Conservation (phyloP, 2,113 vertebrate genomes). For the Octodon degus region DNA sequence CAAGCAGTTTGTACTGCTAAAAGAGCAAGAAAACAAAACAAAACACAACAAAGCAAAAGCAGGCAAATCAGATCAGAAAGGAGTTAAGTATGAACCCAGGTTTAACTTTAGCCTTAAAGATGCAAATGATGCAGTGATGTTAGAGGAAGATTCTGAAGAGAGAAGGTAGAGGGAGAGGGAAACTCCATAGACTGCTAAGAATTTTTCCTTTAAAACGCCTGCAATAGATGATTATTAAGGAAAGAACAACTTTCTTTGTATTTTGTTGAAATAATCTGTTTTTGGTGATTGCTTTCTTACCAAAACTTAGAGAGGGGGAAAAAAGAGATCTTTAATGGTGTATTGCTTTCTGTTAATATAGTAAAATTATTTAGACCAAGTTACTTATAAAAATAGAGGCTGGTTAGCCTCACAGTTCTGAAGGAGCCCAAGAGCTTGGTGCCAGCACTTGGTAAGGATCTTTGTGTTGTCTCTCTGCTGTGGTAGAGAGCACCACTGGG, state of each 20-base stretch:
- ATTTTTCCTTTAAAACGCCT: not conserved
- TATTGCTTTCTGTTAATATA: not conserved
- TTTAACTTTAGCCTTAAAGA: not conserved
- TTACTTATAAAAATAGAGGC: not conserved
- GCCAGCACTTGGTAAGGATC: not conserved
- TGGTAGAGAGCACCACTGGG: no score
- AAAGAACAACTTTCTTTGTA: not conserved
- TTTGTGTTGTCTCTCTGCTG: not conserved
- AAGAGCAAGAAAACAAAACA: not conserved
- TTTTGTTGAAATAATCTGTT: constrained; percentile 16
- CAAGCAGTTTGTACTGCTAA: not conserved
- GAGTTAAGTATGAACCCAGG: not conserved
- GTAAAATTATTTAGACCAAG: not conserved
- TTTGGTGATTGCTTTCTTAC: constrained; percentile 27
- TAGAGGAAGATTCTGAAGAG: not conserved
- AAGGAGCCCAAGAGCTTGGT: not conserved
- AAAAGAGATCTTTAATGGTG: not conserved
- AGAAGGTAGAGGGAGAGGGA: not conserved
- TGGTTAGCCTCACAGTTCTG: not conserved
- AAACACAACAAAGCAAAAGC: not conserved
- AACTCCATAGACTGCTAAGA: not conserved
- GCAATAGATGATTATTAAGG: not conserved
- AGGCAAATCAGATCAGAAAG: not conserved
- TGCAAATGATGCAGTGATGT: not conserved
- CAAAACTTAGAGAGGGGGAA: not conserved